Conservation (phyloP, 2,888 invertebrate genomes). For the Pachycephus smyrnensis region DNA sequence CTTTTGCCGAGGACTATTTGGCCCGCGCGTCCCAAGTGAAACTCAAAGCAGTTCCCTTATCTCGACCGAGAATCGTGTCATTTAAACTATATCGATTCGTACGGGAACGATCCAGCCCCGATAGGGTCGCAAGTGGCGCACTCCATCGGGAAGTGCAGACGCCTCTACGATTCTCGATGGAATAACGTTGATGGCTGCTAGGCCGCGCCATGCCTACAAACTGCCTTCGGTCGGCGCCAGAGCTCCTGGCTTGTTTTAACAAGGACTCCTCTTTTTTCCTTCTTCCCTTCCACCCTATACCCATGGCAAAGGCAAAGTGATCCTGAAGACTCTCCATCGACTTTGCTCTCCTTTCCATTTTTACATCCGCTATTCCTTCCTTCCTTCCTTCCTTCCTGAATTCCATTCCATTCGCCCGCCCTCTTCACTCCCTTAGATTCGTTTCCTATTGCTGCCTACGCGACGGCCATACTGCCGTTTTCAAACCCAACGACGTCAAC, state of each 20-base stretch:
- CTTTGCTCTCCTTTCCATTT: background rate
- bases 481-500: conserved; percentile 6
- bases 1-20: conserved; percentile 14
- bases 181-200: background rate
- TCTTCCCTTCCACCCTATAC: conserved; percentile 4
- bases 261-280: conserved; percentile 11
- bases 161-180: conserved; percentile 4
- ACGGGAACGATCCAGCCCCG: background rate
- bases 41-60: conserved; percentile 11
- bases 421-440: background rate
- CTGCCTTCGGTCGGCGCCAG: conserved; percentile 19
- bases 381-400: background rate
- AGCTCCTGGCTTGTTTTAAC: conserved; percentile 24
- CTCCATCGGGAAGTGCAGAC: background rate
- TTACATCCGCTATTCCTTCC: background rate
- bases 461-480: background rate
- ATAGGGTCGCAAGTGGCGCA: background rate
- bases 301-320: background rate
- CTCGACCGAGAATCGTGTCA: conserved; percentile 22
- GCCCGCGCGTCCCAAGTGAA: background rate
- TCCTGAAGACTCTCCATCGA: background rate
- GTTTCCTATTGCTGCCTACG: background rate
- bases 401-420: background rate
- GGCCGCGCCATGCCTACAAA: conserved; percentile 21
- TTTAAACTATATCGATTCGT: conserved; percentile 26